Evolutionary conservation across 2,888 invertebrate genomes (phyloP).

Genomic region (Pachydiplax longipennis): DNA sequence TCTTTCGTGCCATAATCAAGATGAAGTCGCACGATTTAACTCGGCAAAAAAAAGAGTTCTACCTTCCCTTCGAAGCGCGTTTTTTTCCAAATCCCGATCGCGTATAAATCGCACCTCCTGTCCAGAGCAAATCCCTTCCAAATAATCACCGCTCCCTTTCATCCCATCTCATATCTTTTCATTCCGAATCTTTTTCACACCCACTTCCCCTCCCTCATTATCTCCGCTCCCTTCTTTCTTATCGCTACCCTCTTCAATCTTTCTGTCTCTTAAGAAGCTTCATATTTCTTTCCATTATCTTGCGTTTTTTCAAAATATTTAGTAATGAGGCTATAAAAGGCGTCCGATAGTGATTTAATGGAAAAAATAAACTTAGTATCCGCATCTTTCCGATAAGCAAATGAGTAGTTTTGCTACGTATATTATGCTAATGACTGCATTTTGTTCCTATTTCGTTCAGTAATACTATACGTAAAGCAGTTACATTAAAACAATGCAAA

Average conservation of each 20-base stretch:
- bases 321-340: neutral
- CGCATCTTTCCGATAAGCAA: too few relatives aligned
- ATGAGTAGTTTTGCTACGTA: too few relatives aligned
- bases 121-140: neutral
- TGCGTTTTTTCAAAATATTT: neutral
- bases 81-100: neutral
- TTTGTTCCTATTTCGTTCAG: too few relatives aligned
- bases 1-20: neutral
- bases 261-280: neutral
- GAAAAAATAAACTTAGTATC: too few relatives aligned
- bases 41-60: neutral
- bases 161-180: constrained; percentile 25
- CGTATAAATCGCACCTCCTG: constrained; percentile 14
- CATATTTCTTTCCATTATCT: neutral
- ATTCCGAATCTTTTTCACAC: neutral
- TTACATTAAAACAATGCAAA: too few relatives aligned
- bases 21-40: neutral
- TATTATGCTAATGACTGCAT: too few relatives aligned
- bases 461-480: too few relatives aligned
- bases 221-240: neutral
- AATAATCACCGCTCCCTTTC: constrained; percentile 23
- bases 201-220: neutral
- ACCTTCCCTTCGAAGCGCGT: neutral
- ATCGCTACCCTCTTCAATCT: neutral
- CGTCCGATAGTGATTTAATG: neutral